A percentile compares a stretch with the other conserved stretches of the same genome.
These are phyloP conservation scores for Ariopsis seemanni DNA, from an alignment of 2,113 vertebrate genomes.

Conservation along the genomic window DNA sequence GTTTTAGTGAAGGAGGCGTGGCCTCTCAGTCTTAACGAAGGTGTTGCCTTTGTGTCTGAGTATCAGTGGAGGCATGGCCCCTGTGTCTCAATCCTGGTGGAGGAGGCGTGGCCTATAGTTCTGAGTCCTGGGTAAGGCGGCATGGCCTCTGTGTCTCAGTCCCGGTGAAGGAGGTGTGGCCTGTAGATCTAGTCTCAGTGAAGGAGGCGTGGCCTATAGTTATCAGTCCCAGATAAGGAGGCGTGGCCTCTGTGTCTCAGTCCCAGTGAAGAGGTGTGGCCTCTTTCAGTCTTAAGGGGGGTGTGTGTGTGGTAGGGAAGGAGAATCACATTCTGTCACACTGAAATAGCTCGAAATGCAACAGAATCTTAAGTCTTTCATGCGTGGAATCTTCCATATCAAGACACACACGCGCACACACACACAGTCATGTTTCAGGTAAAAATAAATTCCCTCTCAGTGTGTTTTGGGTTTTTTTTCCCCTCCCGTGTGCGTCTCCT, in stretches of 20 bases:
- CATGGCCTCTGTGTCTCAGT: not conserved
- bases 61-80: not conserved
- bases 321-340: not conserved
- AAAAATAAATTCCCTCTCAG: not conserved
- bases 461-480: not conserved
- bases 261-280: not conserved
- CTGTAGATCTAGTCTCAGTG: not conserved
- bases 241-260: not conserved
- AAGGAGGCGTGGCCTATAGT: too few species aligned
- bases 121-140: not conserved
- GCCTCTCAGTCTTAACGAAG: not conserved
- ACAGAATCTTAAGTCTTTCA: not conserved
- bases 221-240: not conserved
- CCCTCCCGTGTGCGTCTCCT: not conserved
- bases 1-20: not conserved
- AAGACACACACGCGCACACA: not conserved
- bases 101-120: not conserved
- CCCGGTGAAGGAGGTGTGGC: not conserved
- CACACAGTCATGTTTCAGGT: slow-evolving; percentile 8
- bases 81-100: too few species aligned
- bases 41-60: not conserved
- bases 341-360: not conserved
- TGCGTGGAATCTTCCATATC: not conserved
- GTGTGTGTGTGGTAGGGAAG: not conserved
- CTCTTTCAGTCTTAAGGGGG: not conserved